phyloP scores from a whole-genome alignment of 2,888 invertebrate genomes.

The Clunio marinus region DNA sequence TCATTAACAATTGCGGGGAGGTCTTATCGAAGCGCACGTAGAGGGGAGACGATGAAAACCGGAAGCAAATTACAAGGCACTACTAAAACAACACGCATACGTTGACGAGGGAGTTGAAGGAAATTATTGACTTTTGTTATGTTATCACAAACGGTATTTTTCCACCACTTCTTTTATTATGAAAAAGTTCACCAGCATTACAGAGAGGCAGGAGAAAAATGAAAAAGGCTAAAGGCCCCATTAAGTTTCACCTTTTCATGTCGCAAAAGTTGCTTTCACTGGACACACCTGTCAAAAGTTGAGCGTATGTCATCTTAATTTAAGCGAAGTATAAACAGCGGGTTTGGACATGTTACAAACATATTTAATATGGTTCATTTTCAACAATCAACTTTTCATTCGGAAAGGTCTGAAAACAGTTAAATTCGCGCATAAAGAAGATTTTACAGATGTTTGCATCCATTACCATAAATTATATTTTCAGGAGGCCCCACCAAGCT shows the following conservation, averaged over 20 bases:
- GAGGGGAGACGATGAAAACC: conserved; percentile 11
- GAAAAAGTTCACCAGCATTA: too few relatives aligned
- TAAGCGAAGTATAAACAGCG: neutral
- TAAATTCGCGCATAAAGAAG: too few relatives aligned
- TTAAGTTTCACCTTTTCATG: neutral
- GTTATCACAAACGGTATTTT: neutral
- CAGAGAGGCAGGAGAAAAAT: neutral
- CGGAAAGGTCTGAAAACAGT: neutral
- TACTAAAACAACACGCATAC: neutral
- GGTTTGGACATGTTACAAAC: too few relatives aligned
- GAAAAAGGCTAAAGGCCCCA: conserved; percentile 2
- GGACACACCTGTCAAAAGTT: neutral
- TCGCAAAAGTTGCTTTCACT: neutral
- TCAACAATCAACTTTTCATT: neutral
- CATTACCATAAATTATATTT: conserved; percentile 5
- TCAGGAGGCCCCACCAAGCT: neutral
- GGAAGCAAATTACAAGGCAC: conserved; percentile 33
- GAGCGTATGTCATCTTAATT: neutral
- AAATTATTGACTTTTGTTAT: conserved; percentile 8
- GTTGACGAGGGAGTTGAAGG: neutral
- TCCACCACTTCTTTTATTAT: too few relatives aligned
- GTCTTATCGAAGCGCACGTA: neutral
- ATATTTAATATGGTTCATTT: neutral
- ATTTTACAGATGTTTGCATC: conserved; percentile 2
- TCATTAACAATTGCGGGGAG: conserved; percentile 18